Evolutionary conservation across 2,888 invertebrate species (phyloP).

Genomic region (Tiliacea citrago): DNA sequence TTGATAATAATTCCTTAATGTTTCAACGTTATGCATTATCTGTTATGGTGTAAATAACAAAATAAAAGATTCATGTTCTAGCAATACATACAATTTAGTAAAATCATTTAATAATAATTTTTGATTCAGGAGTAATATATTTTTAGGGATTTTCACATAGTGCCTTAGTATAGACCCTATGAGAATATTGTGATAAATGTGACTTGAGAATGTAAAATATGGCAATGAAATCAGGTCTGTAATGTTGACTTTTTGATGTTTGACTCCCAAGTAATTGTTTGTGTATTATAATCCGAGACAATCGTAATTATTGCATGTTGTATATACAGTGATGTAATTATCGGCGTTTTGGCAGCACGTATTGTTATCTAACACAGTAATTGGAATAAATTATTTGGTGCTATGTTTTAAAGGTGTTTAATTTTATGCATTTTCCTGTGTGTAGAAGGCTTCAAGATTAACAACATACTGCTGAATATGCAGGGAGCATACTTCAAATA

Average conservation of each 20-base stretch:
- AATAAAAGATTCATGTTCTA: conserved; percentile 36
- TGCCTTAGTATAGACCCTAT: conserved; percentile 62
- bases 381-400: conserved; percentile 87
- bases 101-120: conserved; percentile 10
- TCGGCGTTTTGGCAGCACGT: conserved; percentile 66
- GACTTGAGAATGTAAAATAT: conserved; percentile 63
- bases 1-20: not conserved
- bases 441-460: not conserved
- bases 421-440: conserved; percentile 44
- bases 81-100: conserved; percentile 13
- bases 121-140: conserved; percentile 49
- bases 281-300: conserved; percentile 47
- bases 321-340: conserved; percentile 65
- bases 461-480: not conserved
- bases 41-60: conserved; percentile 53
- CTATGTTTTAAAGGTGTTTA: conserved; percentile 78
- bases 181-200: conserved; percentile 59
- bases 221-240: conserved; percentile 58
- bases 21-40: conserved; percentile 14
- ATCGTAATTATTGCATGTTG: conserved; percentile 64
- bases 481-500: not conserved
- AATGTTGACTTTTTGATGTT: conserved; percentile 41
- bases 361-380: conserved; percentile 65
- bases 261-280: conserved; percentile 54
- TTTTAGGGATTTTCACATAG: conserved; percentile 56